Conservation (phyloP, 2,113 vertebrate genomes). For the Grus americana region DNA sequence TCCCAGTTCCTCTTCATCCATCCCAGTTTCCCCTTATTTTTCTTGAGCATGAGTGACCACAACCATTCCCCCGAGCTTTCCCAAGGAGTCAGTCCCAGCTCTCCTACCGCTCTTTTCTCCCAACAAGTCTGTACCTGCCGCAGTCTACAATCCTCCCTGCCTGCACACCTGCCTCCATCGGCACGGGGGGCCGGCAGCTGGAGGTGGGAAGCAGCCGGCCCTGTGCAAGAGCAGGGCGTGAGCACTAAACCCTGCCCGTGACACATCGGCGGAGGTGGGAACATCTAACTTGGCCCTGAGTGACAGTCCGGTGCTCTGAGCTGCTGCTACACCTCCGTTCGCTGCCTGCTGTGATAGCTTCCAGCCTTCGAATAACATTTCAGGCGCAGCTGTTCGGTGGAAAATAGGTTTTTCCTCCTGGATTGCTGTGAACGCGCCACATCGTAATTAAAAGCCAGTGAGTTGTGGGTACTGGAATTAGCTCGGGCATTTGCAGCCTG, state of each 20-base stretch:
- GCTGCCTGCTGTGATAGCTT: not conserved
- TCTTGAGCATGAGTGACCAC: not conserved
- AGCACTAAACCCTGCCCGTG: not conserved
- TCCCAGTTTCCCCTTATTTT: not conserved
- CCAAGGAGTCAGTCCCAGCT: not conserved
- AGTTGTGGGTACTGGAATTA: not conserved
- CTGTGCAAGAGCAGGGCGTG: not conserved
- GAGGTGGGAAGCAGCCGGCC: not conserved
- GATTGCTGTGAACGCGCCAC: not conserved
- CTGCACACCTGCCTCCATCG: not conserved
- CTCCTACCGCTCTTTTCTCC: not conserved
- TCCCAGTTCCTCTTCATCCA: not conserved
- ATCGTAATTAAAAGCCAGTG: not conserved
- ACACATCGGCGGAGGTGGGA: accelerated
- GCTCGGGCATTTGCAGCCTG: not conserved
- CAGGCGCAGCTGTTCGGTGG: not conserved
- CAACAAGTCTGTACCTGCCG: not conserved
- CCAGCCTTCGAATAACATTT: not conserved
- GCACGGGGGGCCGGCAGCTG: accelerated
- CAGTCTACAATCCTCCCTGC: not conserved
- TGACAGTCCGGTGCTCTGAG: not conserved
- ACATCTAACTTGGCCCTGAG: not conserved
- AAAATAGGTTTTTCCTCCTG: not conserved
- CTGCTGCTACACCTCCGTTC: not conserved
- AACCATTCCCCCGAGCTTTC: not conserved